Evolutionary conservation across 2,888 invertebrate species (phyloP).

Genomic region (Spodoptera exigua): DNA sequence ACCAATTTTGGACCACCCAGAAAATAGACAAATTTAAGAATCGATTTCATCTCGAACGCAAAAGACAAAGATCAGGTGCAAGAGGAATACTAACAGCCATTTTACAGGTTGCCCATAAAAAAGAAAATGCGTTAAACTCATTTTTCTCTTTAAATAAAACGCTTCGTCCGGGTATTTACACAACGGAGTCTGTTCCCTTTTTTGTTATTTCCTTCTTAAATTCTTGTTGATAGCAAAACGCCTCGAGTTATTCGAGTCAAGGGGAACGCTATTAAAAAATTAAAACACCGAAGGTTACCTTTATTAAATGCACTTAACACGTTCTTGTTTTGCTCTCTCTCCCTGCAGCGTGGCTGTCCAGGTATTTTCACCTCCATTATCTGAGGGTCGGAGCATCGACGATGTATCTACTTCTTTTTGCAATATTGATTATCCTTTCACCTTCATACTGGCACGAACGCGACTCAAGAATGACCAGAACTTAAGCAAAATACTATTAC

Average conservation of each 20-base stretch:
- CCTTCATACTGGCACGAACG: no score
- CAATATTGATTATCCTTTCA: not conserved
- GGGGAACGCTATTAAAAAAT: constrained; percentile 1
- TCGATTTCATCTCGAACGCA: no score
- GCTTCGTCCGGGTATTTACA: not conserved
- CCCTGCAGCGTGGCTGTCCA: not conserved
- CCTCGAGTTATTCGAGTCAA: not conserved
- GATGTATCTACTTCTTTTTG: not conserved
- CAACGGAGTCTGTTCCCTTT: not conserved
- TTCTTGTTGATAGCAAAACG: not conserved
- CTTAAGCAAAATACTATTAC: no score
- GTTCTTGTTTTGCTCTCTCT: not conserved
- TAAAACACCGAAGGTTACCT: constrained; percentile 1
- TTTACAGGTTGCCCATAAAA: no score
- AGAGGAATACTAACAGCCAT: no score
- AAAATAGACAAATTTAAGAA: no score
- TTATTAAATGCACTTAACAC: constrained; percentile 7
- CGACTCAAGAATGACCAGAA: no score
- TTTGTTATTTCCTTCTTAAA: not conserved
- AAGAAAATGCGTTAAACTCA: no score
- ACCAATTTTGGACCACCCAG: no score
- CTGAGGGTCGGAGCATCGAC: not conserved
- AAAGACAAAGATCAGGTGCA: no score
- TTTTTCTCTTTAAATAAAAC: no score
- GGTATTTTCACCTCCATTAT: not conserved